phyloP scores from a whole-genome alignment of 2,797 vertebrate genomes.

The Centropyge bicolor region DNA sequence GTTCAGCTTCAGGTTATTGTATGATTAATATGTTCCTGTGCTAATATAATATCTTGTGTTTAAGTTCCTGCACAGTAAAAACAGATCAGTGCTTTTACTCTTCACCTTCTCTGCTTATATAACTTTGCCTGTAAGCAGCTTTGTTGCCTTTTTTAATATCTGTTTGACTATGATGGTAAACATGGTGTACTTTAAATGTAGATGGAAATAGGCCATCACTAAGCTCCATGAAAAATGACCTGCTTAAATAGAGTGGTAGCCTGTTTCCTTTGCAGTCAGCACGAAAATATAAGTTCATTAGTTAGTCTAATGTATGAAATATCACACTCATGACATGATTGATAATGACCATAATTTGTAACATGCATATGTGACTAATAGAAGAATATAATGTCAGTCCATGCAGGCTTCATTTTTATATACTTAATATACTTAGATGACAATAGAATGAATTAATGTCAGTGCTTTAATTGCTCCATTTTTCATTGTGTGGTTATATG shows the following conservation, averaged over 20 bases:
- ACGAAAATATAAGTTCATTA: neutral
- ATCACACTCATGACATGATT: neutral
- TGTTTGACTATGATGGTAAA: conserved; percentile 10
- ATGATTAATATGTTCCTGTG: neutral
- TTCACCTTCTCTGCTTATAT: conserved; percentile 59
- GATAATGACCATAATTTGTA: neutral
- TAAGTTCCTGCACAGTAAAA: neutral
- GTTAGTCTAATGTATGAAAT: neutral
- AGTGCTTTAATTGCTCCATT: neutral
- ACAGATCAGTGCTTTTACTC: conserved; percentile 15
- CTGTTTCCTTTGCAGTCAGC: neutral
- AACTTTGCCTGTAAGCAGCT: conserved; percentile 61
- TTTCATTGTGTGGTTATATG: neutral
- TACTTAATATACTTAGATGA: too few relatives aligned
- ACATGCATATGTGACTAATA: neutral
- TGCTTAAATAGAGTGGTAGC: conserved; percentile 4
- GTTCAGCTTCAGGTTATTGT: neutral
- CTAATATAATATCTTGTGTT: neutral
- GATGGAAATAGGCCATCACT: conserved; percentile 18
- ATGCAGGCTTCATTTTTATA: neutral
- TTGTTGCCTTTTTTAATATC: conserved; percentile 32
- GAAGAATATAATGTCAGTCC: neutral
- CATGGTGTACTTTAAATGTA: conserved; percentile 19
- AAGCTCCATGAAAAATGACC: conserved; percentile 15
- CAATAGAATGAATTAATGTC: neutral